Conservation (phyloP, 2,113 vertebrate genomes). For the Forbesichthys papilliferus region DNA sequence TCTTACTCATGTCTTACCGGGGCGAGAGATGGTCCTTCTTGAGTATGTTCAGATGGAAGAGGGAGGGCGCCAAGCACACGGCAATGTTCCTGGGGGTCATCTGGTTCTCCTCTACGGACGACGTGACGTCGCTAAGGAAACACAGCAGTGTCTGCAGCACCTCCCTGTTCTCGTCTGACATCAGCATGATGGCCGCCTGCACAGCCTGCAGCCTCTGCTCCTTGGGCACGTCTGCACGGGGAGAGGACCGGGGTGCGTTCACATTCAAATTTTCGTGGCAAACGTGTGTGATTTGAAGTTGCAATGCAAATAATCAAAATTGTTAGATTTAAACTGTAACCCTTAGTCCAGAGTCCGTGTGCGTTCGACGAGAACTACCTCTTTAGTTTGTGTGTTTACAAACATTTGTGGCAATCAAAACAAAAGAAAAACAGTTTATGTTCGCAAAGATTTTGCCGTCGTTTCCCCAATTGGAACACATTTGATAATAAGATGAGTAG, state of each 20-base stretch:
- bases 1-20: constrained; percentile 66
- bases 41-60: constrained; percentile 94
- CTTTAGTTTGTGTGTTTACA: no score
- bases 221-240: constrained; percentile 86
- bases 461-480: no score
- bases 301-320: no score
- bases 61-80: constrained; percentile 94
- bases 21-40: constrained; percentile 94
- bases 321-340: no score
- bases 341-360: no score
- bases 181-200: constrained; percentile 93
- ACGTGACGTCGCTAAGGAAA: constrained; percentile 91
- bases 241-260: not conserved
- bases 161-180: constrained; percentile 95
- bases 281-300: no score
- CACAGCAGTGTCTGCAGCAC: constrained; percentile 92
- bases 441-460: no score
- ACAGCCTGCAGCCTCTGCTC: constrained; percentile 92
- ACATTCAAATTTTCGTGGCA: no score
- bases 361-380: no score
- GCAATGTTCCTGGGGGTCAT: constrained; percentile 99
- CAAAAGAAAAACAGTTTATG: no score
- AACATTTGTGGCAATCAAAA: no score
- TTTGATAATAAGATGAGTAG: no score
- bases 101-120: constrained; percentile 92